Percentiles rank a stretch among this genome's conserved stretches.
These are phyloP conservation scores for Spizella passerina DNA, from an alignment of 2,797 vertebrate genomes.

Conservation along the genomic window DNA sequence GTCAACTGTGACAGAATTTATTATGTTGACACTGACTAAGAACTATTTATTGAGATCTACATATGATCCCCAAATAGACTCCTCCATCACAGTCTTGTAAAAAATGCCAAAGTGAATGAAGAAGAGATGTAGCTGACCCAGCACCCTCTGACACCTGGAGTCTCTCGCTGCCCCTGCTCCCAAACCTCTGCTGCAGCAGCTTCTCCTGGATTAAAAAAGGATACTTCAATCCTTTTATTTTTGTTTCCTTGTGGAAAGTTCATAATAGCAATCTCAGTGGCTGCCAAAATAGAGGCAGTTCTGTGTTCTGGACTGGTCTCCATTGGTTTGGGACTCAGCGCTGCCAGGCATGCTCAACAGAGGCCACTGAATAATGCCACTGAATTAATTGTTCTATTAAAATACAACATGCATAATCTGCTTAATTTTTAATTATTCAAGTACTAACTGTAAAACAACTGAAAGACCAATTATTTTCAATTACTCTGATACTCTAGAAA, in stretches of 20 bases:
- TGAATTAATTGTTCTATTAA: slow-evolving; percentile 2
- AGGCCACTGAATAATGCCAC: neutral
- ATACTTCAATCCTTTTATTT: neutral
- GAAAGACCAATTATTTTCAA: slow-evolving; percentile 26
- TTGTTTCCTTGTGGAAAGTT: neutral
- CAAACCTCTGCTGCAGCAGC: neutral
- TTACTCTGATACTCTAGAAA: slow-evolving; percentile 5
- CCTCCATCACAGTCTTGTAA: neutral
- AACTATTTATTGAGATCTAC: neutral
- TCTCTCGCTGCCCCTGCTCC: accelerated
- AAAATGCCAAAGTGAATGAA: neutral
- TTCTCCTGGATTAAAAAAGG: neutral
- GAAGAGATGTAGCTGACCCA: neutral
- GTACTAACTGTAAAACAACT: neutral
- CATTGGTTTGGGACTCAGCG: accelerated
- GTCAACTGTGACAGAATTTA: neutral
- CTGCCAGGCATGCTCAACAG: neutral
- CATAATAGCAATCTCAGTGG: neutral
- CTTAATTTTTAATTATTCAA: slow-evolving; percentile 26
- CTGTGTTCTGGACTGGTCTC: neutral
- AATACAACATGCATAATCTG: neutral
- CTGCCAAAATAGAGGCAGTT: neutral
- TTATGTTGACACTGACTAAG: neutral
- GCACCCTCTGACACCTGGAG: neutral
- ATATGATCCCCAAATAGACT: neutral